A percentile compares a stretch with the other conserved stretches of the same genome.
Evolutionary conservation across 2,888 invertebrate species (phyloP).

Genomic region (Tenthredo amoena): DNA sequence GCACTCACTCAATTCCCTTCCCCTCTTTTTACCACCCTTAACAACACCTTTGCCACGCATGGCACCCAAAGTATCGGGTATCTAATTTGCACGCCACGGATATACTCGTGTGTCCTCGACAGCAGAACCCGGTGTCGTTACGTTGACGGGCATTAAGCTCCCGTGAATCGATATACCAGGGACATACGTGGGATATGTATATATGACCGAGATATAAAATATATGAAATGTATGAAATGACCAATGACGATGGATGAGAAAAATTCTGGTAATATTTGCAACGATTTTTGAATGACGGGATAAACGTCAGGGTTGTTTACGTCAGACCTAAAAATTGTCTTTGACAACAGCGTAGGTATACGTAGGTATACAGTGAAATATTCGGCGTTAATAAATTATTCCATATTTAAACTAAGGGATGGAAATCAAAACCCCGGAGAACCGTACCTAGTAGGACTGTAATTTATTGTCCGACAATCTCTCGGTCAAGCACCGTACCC

Average conservation of each 20-base stretch:
- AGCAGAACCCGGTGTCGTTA: not conserved
- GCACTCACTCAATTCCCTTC: conserved; percentile 29
- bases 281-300: too few species aligned
- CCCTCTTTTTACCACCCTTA: not conserved
- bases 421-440: conserved; percentile 2
- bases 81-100: conserved; percentile 43
- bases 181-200: too few species aligned
- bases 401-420: conserved; percentile 26
- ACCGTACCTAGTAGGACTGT: not conserved
- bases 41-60: conserved; percentile 46
- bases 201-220: too few species aligned
- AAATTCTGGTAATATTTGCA: too few species aligned
- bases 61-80: conserved; percentile 43
- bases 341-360: too few species aligned
- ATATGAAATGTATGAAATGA: too few species aligned
- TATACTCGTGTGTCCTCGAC: conserved; percentile 27
- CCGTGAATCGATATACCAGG: conserved; percentile 13
- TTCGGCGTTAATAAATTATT: conserved; percentile 1
- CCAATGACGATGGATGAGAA: too few species aligned
- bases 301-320: too few species aligned
- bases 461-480: conserved; percentile 44
- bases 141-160: conserved; percentile 23
- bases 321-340: too few species aligned
- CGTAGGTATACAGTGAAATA: too few species aligned
- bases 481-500: conserved; percentile 29